These are phyloP conservation scores for Apostichopus parvimensis DNA, from an alignment of 35 echinoderm and acorn worm genomes.

Conservation along the genomic window DNA sequence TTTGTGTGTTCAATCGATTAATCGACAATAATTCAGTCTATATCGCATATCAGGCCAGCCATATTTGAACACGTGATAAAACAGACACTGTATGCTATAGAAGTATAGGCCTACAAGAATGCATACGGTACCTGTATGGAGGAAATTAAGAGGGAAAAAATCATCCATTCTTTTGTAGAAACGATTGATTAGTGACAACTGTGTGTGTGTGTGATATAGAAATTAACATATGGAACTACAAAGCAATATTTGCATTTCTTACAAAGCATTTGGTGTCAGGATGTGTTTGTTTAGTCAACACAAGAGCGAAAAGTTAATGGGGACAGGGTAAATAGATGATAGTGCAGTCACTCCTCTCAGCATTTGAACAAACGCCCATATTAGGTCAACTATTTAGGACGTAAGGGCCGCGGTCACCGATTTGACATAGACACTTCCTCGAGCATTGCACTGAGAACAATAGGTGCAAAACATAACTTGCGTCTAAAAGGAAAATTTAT, in stretches of 20 bases:
- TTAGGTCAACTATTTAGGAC: too few relatives aligned
- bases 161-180: not conserved
- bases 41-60: not conserved
- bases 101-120: too few relatives aligned
- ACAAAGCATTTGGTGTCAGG: slow-evolving; percentile 36
- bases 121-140: too few relatives aligned
- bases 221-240: not conserved
- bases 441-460: too few relatives aligned
- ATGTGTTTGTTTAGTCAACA: slow-evolving; percentile 23
- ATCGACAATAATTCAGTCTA: not conserved
- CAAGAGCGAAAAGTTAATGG: slow-evolving; percentile 41
- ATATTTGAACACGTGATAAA: not conserved
- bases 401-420: too few relatives aligned
- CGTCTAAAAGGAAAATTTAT: too few relatives aligned
- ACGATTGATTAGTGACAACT: not conserved
- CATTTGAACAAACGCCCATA: too few relatives aligned
- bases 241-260: slow-evolving; percentile 22
- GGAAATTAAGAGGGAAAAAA: too few relatives aligned
- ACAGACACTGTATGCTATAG: too few relatives aligned
- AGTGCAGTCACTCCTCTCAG: slow-evolving; percentile 17
- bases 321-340: slow-evolving; percentile 27
- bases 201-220: not conserved
- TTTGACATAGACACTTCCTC: too few relatives aligned
- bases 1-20: too few relatives aligned
- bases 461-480: too few relatives aligned